Conservation (phyloP, 2,113 vertebrate genomes). For the Oceanites oceanicus region DNA sequence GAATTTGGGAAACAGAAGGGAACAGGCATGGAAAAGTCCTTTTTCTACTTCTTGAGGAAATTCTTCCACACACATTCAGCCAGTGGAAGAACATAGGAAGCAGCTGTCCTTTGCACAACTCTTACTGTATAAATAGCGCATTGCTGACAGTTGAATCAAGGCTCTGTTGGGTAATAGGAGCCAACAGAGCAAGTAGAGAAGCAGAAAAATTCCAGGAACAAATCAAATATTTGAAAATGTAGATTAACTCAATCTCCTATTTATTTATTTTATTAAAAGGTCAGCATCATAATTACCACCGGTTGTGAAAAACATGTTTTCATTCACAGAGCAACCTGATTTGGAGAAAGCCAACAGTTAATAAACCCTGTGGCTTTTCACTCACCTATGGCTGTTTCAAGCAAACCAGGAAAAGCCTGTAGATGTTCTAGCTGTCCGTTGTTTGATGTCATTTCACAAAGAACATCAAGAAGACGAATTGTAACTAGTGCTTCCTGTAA, state of each 20-base stretch:
- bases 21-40: background rate
- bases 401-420: constrained; percentile 83
- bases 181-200: background rate
- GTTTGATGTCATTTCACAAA: constrained; percentile 91
- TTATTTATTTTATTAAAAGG: background rate
- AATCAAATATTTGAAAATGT: constrained; percentile 44
- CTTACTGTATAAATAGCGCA: background rate
- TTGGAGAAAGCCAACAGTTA: background rate
- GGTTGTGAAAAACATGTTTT: background rate
- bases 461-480: constrained; percentile 85
- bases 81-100: background rate
- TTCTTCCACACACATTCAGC: background rate
- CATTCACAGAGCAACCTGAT: background rate
- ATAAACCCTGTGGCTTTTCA: background rate
- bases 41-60: background rate
- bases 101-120: background rate
- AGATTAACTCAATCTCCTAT: background rate
- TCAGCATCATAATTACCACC: background rate
- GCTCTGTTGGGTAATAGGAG: background rate
- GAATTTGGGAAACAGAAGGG: background rate
- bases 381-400: constrained; percentile 85
- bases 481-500: constrained; percentile 83
- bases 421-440: constrained; percentile 78
- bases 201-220: constrained; percentile 9
- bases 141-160: background rate